Evolutionary conservation across 2,113 vertebrate species (phyloP), one percentile per base, ranked within the genome.

Genomic region (Tragelaphus imberbis): DNA sequence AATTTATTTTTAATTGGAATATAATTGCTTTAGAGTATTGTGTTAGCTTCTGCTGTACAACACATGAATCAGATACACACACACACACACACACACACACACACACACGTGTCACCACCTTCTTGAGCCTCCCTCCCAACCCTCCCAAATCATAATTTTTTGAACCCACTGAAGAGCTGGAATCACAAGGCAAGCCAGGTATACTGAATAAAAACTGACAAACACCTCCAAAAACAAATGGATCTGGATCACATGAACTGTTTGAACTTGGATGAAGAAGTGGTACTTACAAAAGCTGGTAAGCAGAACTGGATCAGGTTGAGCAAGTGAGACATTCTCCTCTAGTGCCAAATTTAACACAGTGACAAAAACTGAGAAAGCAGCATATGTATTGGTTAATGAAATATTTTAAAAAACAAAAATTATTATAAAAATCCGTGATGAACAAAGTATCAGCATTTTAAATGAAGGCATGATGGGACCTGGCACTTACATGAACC

Each of bases 261-360:
- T 82, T 88, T 91, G 44, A 96, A 28, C 36, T 91, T 94, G 51
- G 30, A 47, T 12, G 59, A 87, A 82, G 82, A 53, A 5, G 23
- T 55, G 28, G n/a, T 13, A n/a, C 17, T 84, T 56, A 30, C 16
- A 87, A 94, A 61, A 82, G 53, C 12, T 94, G 59, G n/a, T 33
- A 55, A 53, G 47, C 23, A 19, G 71, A 14, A 16, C 68, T 86
- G 59, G 28, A n/a, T 58, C 56, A 58, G 40, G 33, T 30, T 77
- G 47, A 90, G 40, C 27, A 44, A 56, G 7, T 84, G 23, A 56
- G 23, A 55, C 53, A 84, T 84, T 56, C 81, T 56, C 17, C 33
- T 40, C n/a, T 56, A 84, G n/a, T 56, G 81, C 81, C 12, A 84
- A 25, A 40, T 56, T 84, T 56, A 84, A 56, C 51, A 55, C 19